These are phyloP conservation scores for Argynnis bischoffii DNA, from an alignment of 2,888 invertebrate species.

Conservation along the genomic window DNA sequence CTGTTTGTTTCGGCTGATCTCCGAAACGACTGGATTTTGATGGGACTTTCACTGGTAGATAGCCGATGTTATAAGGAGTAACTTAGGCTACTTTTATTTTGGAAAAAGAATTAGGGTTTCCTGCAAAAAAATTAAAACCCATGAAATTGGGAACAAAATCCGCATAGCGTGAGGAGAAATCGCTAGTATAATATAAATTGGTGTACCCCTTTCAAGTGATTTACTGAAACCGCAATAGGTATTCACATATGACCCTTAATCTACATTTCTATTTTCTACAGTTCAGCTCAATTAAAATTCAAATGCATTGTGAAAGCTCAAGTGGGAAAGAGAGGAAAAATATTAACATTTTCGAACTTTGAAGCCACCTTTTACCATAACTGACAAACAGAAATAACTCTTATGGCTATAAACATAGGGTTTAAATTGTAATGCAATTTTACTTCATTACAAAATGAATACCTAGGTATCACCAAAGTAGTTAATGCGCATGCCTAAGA, in stretches of 20 bases:
- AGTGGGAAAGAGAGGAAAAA: constrained; percentile 52
- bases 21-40: no score
- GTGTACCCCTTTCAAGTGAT: background rate
- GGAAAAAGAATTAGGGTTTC: no score
- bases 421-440: constrained; percentile 41
- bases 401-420: constrained; percentile 43
- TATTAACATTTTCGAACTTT: constrained; percentile 50
- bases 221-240: background rate
- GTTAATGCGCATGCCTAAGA: constrained; percentile 63
- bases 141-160: no score
- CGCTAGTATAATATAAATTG: no score
- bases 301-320: constrained; percentile 53
- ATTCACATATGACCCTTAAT: constrained; percentile 8
- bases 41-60: no score
- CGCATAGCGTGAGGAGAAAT: no score
- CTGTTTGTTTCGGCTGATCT: no score
- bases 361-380: constrained; percentile 52
- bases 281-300: constrained; percentile 59
- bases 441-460: constrained; percentile 71
- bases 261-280: constrained; percentile 19
- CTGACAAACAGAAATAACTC: constrained; percentile 40
- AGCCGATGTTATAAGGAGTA: no score
- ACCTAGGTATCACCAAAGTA: constrained; percentile 44
- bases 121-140: no score
- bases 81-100: no score